phyloP scores from a whole-genome alignment of 1,140 invertebrate genomes.

The Tachypleus tridentatus region DNA sequence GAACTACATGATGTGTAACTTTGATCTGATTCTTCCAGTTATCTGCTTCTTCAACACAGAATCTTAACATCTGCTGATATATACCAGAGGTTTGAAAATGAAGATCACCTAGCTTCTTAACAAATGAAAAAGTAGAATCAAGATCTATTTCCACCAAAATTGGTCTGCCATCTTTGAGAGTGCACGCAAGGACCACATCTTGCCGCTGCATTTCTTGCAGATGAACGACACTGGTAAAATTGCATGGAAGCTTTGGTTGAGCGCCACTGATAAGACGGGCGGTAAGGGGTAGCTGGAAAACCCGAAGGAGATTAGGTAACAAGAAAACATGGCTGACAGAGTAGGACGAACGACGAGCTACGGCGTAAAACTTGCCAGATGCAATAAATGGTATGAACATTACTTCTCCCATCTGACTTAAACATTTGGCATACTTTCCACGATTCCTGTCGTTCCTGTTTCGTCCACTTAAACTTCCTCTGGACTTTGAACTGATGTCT shows the following conservation, averaged over 20 bases:
- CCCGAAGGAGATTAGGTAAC: conserved; percentile 29
- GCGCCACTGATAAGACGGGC: conserved; percentile 31
- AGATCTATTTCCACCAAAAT: conserved; percentile 33
- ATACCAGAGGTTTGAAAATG: conserved; percentile 19
- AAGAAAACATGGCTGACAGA: conserved; percentile 31
- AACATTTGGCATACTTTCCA: conserved; percentile 32
- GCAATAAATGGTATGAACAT: conserved; percentile 32
- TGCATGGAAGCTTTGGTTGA: conserved; percentile 28
- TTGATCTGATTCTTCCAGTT: conserved; percentile 28
- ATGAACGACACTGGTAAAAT: conserved; percentile 31
- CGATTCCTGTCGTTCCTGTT: conserved; percentile 11
- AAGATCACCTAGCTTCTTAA: conserved; percentile 17
- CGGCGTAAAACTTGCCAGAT: conserved; percentile 33
- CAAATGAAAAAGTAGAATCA: conserved; percentile 30
- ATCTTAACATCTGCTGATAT: conserved; percentile 23
- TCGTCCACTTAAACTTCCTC: conserved; percentile 21
- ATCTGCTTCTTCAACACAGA: conserved; percentile 27
- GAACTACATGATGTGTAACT: conserved; percentile 19
- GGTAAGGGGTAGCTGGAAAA: conserved; percentile 28
- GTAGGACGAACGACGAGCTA: conserved; percentile 27
- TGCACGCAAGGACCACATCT: conserved; percentile 33
- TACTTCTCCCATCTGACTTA: conserved; percentile 32
- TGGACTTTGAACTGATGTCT: conserved; percentile 16
- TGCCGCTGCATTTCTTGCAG: conserved; percentile 31
- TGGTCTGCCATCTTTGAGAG: conserved; percentile 31